phyloP scores from a whole-genome alignment of 2,888 invertebrate genomes.

The Orthonychiurus folsomi region DNA sequence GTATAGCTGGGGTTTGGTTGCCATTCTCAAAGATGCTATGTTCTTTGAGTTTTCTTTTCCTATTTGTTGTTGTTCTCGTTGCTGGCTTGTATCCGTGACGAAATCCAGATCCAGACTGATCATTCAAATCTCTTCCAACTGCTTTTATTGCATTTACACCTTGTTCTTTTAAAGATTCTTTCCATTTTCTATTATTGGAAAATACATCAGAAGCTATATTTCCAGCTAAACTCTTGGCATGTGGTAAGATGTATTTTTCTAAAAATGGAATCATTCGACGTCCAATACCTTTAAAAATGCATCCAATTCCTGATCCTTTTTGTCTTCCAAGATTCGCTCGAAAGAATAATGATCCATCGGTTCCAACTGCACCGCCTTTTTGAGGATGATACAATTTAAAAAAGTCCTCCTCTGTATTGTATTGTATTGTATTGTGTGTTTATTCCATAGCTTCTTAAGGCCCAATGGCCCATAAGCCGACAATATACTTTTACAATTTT shows the following conservation, averaged over 20 bases:
- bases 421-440: too few species aligned
- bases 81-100: too few species aligned
- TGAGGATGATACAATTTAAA: conserved; percentile 7
- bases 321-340: conserved; percentile 2
- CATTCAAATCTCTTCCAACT: neutral
- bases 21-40: too few species aligned
- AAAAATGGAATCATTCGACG: conserved; percentile 4
- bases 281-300: neutral
- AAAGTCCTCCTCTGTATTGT: neutral
- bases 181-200: neutral
- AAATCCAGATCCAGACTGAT: neutral
- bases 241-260: neutral
- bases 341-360: conserved; percentile 4
- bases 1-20: too few species aligned
- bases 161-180: neutral
- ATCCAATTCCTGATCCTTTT: conserved; percentile 2
- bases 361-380: neutral
- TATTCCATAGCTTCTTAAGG: too few species aligned
- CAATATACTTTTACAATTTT: too few species aligned
- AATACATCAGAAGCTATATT: conserved; percentile 1
- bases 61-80: too few species aligned
- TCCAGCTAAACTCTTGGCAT: neutral
- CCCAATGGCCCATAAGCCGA: too few species aligned
- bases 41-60: too few species aligned
- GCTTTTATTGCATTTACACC: neutral